A percentile compares a stretch with the other conserved stretches of the same genome.
Conservation (phyloP, 2,888 invertebrate genomes). For the Apantesis nais region DNA sequence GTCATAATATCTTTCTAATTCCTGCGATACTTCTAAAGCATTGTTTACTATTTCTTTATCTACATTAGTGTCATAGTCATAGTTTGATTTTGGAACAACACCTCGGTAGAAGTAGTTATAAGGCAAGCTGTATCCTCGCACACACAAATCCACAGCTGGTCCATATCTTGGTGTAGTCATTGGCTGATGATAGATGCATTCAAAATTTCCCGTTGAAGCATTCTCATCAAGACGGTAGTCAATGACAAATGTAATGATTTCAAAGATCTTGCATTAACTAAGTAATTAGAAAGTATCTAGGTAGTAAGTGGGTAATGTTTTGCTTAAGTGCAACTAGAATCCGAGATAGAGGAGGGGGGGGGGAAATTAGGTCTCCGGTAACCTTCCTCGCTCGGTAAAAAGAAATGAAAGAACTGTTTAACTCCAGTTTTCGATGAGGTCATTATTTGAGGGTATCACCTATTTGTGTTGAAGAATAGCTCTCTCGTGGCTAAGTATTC, state of each 20-base stretch:
- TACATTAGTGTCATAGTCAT: slow-evolving; percentile 39
- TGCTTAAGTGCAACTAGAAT: no score
- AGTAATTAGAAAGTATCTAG: not conserved
- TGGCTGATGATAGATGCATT: slow-evolving; percentile 80
- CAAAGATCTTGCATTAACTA: not conserved
- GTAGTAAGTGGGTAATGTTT: not conserved
- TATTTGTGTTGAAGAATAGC: no score
- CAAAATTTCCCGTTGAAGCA: slow-evolving; percentile 86
- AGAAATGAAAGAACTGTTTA: not conserved
- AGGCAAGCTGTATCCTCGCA: slow-evolving; percentile 65
- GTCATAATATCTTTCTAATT: slow-evolving; percentile 59
- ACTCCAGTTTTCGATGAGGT: not conserved
- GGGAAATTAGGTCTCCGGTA: not conserved
- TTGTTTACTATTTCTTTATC: slow-evolving; percentile 57
- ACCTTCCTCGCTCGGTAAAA: not conserved
- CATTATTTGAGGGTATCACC: no score
- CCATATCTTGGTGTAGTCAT: slow-evolving; percentile 64
- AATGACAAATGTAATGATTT: slow-evolving; percentile 76
- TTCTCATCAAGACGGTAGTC: slow-evolving; percentile 72
- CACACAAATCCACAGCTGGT: slow-evolving; percentile 57
- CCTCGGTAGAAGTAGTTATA: slow-evolving; percentile 72
- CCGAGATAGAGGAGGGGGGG: no score
- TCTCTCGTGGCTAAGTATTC: no score
- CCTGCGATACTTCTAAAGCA: slow-evolving; percentile 54
- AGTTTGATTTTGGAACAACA: slow-evolving; percentile 56